These are phyloP conservation scores for Astropecten irregularis DNA, from an alignment of 53 echinoderm and acorn worm genomes.

Conservation along the genomic window DNA sequence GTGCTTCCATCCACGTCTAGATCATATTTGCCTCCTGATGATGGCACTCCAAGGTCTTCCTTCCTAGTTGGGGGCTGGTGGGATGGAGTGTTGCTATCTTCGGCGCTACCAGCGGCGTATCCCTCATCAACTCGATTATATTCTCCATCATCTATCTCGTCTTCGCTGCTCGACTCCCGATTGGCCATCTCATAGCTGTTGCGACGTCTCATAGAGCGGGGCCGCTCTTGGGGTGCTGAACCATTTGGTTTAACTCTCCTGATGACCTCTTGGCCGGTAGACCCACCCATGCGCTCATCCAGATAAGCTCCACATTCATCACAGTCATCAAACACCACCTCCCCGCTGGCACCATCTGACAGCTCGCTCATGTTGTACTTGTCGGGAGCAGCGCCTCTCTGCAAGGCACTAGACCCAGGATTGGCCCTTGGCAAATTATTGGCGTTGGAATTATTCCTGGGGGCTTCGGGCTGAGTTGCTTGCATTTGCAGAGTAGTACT, in stretches of 20 bases:
- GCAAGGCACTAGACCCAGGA: slow-evolving; percentile 70
- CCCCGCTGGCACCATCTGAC: slow-evolving; percentile 74
- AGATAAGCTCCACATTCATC: slow-evolving; percentile 93
- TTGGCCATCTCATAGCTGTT: slow-evolving; percentile 98
- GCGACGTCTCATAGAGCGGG: slow-evolving; percentile 67
- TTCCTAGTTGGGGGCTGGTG: slow-evolving; percentile 38
- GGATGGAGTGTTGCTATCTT: slow-evolving; percentile 46
- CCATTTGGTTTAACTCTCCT: slow-evolving; percentile 40
- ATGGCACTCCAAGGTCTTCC: slow-evolving; percentile 40
- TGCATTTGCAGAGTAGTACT: slow-evolving; percentile 36
- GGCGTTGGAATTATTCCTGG: slow-evolving; percentile 93
- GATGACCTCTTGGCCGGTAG: background rate
- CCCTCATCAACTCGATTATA: slow-evolving; percentile 45
- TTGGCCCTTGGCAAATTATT: slow-evolving; percentile 67
- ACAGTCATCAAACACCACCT: slow-evolving; percentile 94
- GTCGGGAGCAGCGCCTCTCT: slow-evolving; percentile 47
- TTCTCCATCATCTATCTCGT: slow-evolving; percentile 67
- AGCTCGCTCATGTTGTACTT: slow-evolving; percentile 71
- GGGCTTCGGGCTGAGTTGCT: slow-evolving; percentile 58
- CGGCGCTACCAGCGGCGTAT: slow-evolving; percentile 44
- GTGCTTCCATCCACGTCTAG: slow-evolving; percentile 53
- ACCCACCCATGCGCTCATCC: slow-evolving; percentile 65
- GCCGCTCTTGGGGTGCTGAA: slow-evolving; percentile 31
- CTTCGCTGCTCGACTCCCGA: slow-evolving; percentile 83
- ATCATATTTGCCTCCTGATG: slow-evolving; percentile 60